Evolutionary conservation across 1,140 invertebrate species (phyloP), one percentile per base, ranked within the genome.

Genomic region (Idris sp.): DNA sequence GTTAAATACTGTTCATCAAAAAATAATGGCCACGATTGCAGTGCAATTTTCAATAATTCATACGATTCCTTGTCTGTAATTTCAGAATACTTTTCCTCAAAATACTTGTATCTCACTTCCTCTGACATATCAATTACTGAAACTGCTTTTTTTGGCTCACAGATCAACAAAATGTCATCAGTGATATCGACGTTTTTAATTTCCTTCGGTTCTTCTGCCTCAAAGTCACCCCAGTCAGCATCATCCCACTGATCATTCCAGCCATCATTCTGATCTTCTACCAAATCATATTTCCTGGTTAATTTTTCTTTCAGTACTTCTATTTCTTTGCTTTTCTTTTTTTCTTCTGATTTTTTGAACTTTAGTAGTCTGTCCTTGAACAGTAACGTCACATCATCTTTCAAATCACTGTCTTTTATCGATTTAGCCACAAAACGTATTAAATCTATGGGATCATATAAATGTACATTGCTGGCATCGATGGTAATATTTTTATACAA

Each of bases 161-260:
- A 71, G 9, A 71, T 62, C 8, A 71, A 10, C 9, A 71, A 41
- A 13, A 61, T 71, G 48, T 71, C 67, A 26, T 71, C 67, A 28
- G 8, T 65, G 44, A 59, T 33, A 49, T 77, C 38, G 1, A 54
- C 43, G 15, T 51, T 22, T 51, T 64, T 31, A 46, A 72, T 22
- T 33, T 61, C 35, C 61, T 65, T 43, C 74, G 65, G 59, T 74
- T 77, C 65, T 9, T 41, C 51, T 26, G 78, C 77, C 6, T 81
- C 79, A 69, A 83, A 82, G 72, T 84, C 78, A 5, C 72, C 81
- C 83, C 82, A 84, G 16, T 81, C 82, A 9, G 62, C 41, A 5
- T 76, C 68, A 14, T 67, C 48, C 62, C 77, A 78, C 10, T 64
- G 46, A 35, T 77, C 77, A 13, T 69, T 59, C 65, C 59, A 76